Percentiles rank a stretch among this genome's conserved stretches.
Evolutionary conservation across 2,797 vertebrate species (phyloP).

Genomic region (Microctenopoma stevenorrisi): DNA sequence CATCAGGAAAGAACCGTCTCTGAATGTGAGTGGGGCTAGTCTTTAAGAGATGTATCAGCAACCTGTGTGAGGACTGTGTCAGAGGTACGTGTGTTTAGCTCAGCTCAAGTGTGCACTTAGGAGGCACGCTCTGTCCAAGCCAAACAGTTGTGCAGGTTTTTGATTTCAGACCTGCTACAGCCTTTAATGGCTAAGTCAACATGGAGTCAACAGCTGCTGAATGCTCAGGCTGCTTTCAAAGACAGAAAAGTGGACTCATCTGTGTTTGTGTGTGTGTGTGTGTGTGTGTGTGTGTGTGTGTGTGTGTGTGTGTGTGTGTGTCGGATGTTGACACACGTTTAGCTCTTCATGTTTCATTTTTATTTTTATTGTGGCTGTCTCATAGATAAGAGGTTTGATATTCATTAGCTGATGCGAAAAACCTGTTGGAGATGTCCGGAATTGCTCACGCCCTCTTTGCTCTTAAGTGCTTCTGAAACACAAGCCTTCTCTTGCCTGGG

Average conservation of each 20-base stretch:
- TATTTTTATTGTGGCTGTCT: conserved; percentile 4
- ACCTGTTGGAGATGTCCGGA: conserved; percentile 24
- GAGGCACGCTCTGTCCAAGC: conserved; percentile 59
- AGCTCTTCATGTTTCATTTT: conserved; percentile 15
- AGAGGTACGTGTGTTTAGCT: conserved; percentile 65
- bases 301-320: conserved; percentile 19
- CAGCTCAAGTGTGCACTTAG: conserved; percentile 63
- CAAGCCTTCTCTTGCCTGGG: conserved; percentile 23
- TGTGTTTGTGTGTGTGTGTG: not conserved
- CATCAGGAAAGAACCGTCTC: not conserved
- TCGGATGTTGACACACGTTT: conserved; percentile 10
- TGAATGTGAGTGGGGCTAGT: conserved; percentile 28
- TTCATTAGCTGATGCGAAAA: conserved; percentile 25
- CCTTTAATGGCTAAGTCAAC: conserved; percentile 78
- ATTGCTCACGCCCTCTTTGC: conserved; percentile 17
- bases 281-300: not conserved
- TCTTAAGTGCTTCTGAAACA: conserved; percentile 8
- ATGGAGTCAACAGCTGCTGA: conserved; percentile 62
- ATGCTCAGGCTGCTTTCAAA: conserved; percentile 52
- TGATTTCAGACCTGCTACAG: conserved; percentile 73
- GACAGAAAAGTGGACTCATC: conserved; percentile 34
- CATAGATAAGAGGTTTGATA: conserved; percentile 13
- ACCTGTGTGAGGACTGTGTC: conserved; percentile 47
- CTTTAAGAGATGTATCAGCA: conserved; percentile 36
- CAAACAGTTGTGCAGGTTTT: conserved; percentile 69